Evolutionary conservation across 1,140 invertebrate genomes (phyloP).

Genomic region (Heliconius eleuchia): DNA sequence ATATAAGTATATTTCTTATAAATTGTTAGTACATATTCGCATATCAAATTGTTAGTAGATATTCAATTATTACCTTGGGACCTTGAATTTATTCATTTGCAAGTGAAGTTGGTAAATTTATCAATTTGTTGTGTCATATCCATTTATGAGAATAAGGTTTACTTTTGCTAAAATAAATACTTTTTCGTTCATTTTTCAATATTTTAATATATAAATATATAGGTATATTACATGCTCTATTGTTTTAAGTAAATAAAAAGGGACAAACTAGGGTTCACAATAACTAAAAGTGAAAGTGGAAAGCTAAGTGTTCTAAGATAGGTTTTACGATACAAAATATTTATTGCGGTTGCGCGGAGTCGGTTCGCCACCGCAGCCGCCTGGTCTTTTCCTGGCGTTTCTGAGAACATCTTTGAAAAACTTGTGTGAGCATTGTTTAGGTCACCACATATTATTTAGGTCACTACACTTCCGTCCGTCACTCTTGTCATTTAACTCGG

Average conservation of each 20-base stretch:
- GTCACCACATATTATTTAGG: conserved; percentile 31
- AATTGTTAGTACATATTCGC: not conserved
- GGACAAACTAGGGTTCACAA: not conserved
- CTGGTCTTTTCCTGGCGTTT: conserved; percentile 21
- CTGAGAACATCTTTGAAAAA: conserved; percentile 34
- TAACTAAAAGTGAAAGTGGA: conserved; percentile 22
- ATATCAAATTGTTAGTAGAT: not conserved
- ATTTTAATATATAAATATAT: too few species aligned
- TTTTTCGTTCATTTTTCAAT: not conserved
- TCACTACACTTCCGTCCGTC: conserved; percentile 35
- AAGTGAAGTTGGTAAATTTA: not conserved
- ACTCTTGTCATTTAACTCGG: not conserved
- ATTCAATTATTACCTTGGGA: not conserved
- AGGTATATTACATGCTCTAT: too few species aligned
- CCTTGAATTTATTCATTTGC: not conserved
- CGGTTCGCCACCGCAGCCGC: not conserved
- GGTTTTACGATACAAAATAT: conserved; percentile 31
- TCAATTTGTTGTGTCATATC: not conserved
- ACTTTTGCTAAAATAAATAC: not conserved
- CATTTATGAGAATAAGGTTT: not conserved
- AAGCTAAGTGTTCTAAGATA: conserved; percentile 30
- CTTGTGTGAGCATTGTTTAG: conserved; percentile 18
- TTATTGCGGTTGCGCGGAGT: conserved; percentile 16
- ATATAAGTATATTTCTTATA: not conserved
- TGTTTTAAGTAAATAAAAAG: not conserved